A percentile compares a stretch with the other conserved stretches of the same genome.
Conservation (phyloP, 2,888 invertebrate genomes). For the Quadriops clusia region DNA sequence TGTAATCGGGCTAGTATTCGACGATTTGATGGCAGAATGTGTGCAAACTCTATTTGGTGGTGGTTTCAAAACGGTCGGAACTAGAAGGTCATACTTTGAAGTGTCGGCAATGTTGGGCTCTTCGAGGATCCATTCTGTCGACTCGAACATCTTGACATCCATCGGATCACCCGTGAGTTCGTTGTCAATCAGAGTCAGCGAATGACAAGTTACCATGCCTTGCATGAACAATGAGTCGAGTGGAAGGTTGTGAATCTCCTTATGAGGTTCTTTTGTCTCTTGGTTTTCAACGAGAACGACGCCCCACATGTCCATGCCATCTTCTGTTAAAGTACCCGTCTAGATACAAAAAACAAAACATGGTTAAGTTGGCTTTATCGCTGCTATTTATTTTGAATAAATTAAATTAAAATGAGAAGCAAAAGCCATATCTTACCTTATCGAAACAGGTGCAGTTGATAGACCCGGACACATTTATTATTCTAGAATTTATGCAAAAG, state of each 20-base stretch:
- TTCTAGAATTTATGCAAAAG: constrained; percentile 84
- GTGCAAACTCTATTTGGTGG: constrained; percentile 7
- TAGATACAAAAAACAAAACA: constrained; percentile 29
- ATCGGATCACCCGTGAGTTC: constrained; percentile 85
- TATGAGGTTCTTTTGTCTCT: constrained; percentile 21
- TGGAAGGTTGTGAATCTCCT: constrained; percentile 20
- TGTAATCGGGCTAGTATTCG: not conserved
- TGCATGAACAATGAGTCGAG: constrained; percentile 30
- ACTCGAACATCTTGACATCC: constrained; percentile 93
- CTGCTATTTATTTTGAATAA: constrained; percentile 1
- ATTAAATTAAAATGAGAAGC: constrained; percentile 3
- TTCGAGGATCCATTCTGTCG: constrained; percentile 79
- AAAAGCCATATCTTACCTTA: constrained; percentile 47
- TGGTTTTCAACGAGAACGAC: constrained; percentile 50
- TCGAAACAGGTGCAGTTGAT: constrained; percentile 84
- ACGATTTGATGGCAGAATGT: constrained; percentile 14
- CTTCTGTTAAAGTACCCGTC: constrained; percentile 94
- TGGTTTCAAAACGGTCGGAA: constrained; percentile 69
- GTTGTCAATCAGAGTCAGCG: constrained; percentile 76
- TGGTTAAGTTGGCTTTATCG: constrained; percentile 1
- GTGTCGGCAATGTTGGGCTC: constrained; percentile 71
- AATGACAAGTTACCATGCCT: constrained; percentile 89
- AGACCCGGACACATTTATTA: constrained; percentile 87
- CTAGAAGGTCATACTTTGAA: constrained; percentile 68
- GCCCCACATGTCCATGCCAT: constrained; percentile 93